Evolutionary conservation across 2,113 vertebrate genomes (phyloP).

Genomic region (Sebastes fasciatus): DNA sequence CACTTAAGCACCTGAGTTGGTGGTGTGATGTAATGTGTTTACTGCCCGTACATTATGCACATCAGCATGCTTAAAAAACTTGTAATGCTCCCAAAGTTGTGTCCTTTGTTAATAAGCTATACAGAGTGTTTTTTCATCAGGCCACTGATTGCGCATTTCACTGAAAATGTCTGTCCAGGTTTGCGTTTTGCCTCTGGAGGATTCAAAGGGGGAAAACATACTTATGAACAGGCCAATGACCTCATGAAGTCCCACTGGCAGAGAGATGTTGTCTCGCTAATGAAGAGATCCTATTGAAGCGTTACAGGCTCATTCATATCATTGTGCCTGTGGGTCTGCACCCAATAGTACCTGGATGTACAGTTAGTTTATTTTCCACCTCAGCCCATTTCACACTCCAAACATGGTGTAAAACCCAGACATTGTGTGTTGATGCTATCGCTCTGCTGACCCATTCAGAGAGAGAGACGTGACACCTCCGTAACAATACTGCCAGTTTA

Average conservation of each 20-base stretch:
- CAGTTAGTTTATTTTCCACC: slow-evolving; percentile 29
- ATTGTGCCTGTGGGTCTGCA: slow-evolving; percentile 22
- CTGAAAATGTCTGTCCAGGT: slow-evolving; percentile 8
- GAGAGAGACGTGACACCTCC: slow-evolving; percentile 18
- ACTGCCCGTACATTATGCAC: neutral
- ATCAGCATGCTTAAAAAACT: neutral
- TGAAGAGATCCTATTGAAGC: slow-evolving; percentile 41
- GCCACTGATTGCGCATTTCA: neutral
- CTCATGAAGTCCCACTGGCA: slow-evolving; percentile 19
- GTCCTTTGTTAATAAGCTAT: neutral
- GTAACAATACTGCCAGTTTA: neutral
- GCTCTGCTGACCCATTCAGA: slow-evolving; percentile 36
- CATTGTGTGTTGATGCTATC: slow-evolving; percentile 14
- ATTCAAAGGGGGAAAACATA: slow-evolving; percentile 4
- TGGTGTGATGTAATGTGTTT: neutral
- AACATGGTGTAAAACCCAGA: slow-evolving; percentile 35
- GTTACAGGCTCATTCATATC: slow-evolving; percentile 20
- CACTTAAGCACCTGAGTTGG: neutral
- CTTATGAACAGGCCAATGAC: slow-evolving; percentile 17
- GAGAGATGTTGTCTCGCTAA: slow-evolving; percentile 36
- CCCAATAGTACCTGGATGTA: slow-evolving; percentile 4
- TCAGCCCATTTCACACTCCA: slow-evolving; percentile 22
- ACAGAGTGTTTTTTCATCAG: slow-evolving; percentile 1
- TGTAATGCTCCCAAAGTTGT: neutral
- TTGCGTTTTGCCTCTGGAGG: slow-evolving; percentile 8